Base-by-base conservation (phyloP, 2,113 vertebrate species). In the Leucosticte australis region DNA sequence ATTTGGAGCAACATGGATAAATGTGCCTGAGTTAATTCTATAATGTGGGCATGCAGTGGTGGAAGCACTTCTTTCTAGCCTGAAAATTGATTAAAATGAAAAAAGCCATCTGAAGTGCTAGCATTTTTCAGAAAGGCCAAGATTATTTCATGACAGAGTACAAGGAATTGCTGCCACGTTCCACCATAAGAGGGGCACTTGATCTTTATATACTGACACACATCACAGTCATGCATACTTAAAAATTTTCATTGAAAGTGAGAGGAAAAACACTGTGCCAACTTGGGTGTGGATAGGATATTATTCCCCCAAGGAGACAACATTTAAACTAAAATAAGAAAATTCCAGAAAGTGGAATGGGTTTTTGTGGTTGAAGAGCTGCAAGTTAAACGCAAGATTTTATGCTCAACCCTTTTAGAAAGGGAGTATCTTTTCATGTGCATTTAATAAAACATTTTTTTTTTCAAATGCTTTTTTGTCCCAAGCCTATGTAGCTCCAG, bases 31-130 rank as follows among this genome's bases (percentile, higher is more conserved):
- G 49, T 89, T 73, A 83, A 79, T 69, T 78, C 76, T 42, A 2
- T 21, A 42, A 52, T 22, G 23, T 0, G 2, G 50, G 28, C 1
- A 2, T n/a, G 33, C 10, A 57, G 75, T 0, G 0, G 8, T 0
- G 0, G 47, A 80, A 92, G 37, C 4, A 9, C 35, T 88, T 57
- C 18, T 44, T 56, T 87, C 70, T 88, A 46, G 69, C 44, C 55
- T 71, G 52, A 14, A 67, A 89, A 56, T 16, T 82, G n/a, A 41
- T 53, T 42, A 13, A 71, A 71, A 44, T 46, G 39, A 75, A 64
- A 90, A 73, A 42, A n/a, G 6, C 7, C 10, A 18, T 50, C 50
- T 27, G 8, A 75, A 63, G 4, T 33, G 55, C 21, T 65, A 50
- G 42, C 12, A 2, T 47, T 83, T 80, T 89, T 74, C 92, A 75